Evolutionary conservation across 2,888 invertebrate genomes (phyloP), one percentile per base, ranked within the genome.

Genomic region (Tetragonisca angustula): DNA sequence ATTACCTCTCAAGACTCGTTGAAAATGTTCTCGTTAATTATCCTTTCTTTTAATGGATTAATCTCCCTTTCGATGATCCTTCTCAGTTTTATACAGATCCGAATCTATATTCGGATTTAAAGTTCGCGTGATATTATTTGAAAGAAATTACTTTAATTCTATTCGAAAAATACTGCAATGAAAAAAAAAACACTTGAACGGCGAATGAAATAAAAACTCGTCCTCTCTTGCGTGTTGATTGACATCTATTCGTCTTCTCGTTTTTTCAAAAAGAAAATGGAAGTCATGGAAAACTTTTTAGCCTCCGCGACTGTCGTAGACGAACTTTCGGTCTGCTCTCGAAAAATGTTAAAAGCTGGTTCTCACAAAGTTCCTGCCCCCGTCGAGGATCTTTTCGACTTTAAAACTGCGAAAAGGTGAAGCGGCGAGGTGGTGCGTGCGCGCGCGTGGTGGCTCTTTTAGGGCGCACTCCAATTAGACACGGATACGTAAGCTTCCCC

Each of bases 401-500:
- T 84, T 77, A 81, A 27, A 79, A 83, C 79, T 84, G 83, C 83
- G 88, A 86, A 89, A 87, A 86, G 85, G 49, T 81, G 61, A 64
- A 24, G 49, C 17, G 54, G 15, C 15, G 32, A 21, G 36, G 52
- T 9, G 54, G 5, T 17, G 21, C 19, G 52, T 52, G 21, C 9
- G 43, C 43, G 43, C 2, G n/a, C 5, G 49, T 61, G 72, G 54
- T 32, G 77, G 76, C 64, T 78, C 82, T 79, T 86, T 87, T 80
- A 74, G 80, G 71, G 9, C 81, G 76, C 27, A 79, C 84, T 72
- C 88, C 89, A 89, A 89, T 89, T 89, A 89, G 89, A 89, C 89
- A 88, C 87, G 89, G 89, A 83, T 89, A 87, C 80, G 85, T 87
- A 88, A 85, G 81, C 83, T 68, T 64, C 32, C 69, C 81, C 76